Evolutionary conservation across 1,140 invertebrate genomes (phyloP).

Genomic region (Halesus radiatus): DNA sequence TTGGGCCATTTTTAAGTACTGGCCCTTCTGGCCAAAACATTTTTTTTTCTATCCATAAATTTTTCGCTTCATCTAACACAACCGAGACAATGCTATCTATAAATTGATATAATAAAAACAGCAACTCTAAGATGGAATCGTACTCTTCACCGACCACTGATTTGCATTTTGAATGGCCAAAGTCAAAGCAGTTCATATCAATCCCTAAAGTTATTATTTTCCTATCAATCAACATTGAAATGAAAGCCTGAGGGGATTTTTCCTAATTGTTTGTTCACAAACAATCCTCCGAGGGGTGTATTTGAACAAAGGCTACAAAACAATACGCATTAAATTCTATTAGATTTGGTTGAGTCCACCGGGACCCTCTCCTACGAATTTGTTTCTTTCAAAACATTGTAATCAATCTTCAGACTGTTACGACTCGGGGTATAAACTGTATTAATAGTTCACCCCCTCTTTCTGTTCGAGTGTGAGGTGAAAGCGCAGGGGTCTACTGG

Average conservation of each 20-base stretch:
- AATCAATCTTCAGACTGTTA: slow-evolving; percentile 25
- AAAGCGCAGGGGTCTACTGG: background rate
- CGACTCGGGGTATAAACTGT: background rate
- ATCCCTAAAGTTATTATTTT: no score
- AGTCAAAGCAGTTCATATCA: no score
- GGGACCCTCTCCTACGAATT: slow-evolving; percentile 3
- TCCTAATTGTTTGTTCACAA: background rate
- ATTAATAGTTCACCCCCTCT: slow-evolving; percentile 15
- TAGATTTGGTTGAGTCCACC: background rate
- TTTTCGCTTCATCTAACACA: no score
- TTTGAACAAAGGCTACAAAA: background rate
- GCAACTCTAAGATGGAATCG: no score
- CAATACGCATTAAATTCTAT: slow-evolving; percentile 3
- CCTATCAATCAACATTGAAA: no score
- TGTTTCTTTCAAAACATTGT: slow-evolving; percentile 35
- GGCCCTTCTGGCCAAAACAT: no score
- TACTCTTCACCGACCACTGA: no score
- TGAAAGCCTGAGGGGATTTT: background rate
- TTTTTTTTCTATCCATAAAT: no score
- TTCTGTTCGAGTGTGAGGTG: background rate
- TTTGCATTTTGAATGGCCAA: no score
- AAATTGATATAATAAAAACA: no score
- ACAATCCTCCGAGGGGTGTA: background rate
- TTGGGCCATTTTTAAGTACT: no score
- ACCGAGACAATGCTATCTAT: no score